Percentiles rank a stretch among this genome's conserved stretches.
Evolutionary conservation across 2,888 invertebrate genomes (phyloP).

Genomic region (Caenorhabditis sp.): DNA sequence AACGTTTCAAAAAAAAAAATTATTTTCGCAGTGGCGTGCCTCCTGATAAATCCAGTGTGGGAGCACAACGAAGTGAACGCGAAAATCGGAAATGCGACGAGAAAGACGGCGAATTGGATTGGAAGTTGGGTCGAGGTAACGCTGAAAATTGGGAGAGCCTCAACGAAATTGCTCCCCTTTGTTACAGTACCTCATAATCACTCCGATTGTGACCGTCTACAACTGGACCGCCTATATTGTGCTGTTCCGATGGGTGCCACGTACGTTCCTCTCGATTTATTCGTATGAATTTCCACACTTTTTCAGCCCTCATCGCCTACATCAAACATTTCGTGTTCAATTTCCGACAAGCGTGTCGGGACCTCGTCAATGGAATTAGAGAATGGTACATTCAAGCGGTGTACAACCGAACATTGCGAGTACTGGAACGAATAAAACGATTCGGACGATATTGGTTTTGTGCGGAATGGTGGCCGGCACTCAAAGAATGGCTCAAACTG

Average conservation of each 20-base stretch:
- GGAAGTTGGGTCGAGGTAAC: constrained; percentile 46
- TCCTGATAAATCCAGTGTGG: constrained; percentile 76
- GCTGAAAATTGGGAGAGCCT: too few relatives aligned
- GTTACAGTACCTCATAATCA: constrained; percentile 58
- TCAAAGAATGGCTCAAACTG: constrained; percentile 65
- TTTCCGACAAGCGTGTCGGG: constrained; percentile 41
- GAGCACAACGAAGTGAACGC: constrained; percentile 70
- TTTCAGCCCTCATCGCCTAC: constrained; percentile 47
- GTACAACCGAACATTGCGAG: constrained; percentile 3
- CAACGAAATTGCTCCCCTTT: not conserved
- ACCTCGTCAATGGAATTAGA: constrained; percentile 32
- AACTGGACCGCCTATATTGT: constrained; percentile 71
- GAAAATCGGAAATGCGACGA: constrained; percentile 59
- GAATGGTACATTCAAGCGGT: constrained; percentile 45
- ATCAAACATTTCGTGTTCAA: constrained; percentile 54
- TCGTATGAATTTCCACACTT: constrained; percentile 1
- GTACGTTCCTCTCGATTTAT: constrained; percentile 57
- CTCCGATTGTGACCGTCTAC: constrained; percentile 66
- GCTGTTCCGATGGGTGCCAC: constrained; percentile 73
- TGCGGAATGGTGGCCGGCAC: constrained; percentile 75
- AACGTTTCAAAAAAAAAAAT: too few relatives aligned
- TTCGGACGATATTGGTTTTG: constrained; percentile 72
- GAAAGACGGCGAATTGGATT: constrained; percentile 13
- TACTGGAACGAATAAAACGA: constrained; percentile 8
- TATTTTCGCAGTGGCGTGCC: constrained; percentile 59